Conservation (phyloP, 2,797 vertebrate genomes). For the Lutjanus campechanus region DNA sequence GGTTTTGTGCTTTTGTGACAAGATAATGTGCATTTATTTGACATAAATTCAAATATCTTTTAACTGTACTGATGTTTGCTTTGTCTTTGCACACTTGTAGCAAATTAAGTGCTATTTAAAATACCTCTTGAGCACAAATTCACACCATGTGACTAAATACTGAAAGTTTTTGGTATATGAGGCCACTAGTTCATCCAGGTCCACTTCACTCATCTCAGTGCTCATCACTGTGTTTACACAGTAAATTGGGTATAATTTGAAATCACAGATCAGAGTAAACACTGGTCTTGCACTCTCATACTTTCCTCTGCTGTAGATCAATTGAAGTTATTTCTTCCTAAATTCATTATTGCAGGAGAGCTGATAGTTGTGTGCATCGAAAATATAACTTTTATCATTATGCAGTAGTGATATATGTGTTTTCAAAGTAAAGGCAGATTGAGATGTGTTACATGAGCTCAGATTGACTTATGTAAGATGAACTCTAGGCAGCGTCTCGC, state of each 20-base stretch:
- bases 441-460: not conserved
- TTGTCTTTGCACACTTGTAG: not conserved
- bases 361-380: not conserved
- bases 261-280: not conserved
- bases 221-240: not conserved
- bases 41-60: not conserved
- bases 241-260: not conserved
- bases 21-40: constrained; percentile 1
- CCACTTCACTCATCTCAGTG: too few species aligned
- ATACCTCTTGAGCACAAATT: not conserved
- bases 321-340: not conserved
- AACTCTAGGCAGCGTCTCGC: not conserved
- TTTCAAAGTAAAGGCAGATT: not conserved
- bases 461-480: not conserved
- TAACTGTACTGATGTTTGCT: not conserved
- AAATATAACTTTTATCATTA: not conserved
- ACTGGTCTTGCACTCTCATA: not conserved
- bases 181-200: too few species aligned
- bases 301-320: not conserved
- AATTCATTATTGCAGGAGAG: not conserved
- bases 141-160: too few species aligned
- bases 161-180: too few species aligned
- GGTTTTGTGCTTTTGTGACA: not conserved
- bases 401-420: too few species aligned
- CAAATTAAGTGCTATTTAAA: not conserved